Evolutionary conservation across 2,113 vertebrate species (phyloP).

Genomic region (Hippocampus mohnikei): DNA sequence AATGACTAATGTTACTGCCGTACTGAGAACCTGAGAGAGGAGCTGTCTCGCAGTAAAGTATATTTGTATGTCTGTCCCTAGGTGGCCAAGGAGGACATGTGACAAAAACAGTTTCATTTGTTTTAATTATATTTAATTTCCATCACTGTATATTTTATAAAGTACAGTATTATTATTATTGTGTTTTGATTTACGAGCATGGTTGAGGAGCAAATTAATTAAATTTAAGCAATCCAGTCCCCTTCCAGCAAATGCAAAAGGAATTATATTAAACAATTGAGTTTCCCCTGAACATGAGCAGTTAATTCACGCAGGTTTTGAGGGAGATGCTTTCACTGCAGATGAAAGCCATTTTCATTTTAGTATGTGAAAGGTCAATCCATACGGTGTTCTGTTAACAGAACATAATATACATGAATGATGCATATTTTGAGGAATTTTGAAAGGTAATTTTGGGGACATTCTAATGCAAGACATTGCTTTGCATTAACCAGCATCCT

Average conservation of each 20-base stretch:
- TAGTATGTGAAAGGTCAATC: slow-evolving; percentile 36
- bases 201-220: slow-evolving; percentile 11
- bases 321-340: slow-evolving; percentile 37
- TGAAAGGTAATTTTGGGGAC: slow-evolving; percentile 9
- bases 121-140: no score
- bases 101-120: no score
- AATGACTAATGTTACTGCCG: no score
- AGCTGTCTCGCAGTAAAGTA: no score
- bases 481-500: slow-evolving; percentile 51
- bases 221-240: slow-evolving; percentile 29
- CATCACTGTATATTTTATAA: no score
- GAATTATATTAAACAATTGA: slow-evolving; percentile 30
- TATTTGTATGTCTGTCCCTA: no score
- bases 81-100: no score
- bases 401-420: slow-evolving; percentile 25
- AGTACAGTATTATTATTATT: no score
- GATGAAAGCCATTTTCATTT: slow-evolving; percentile 27
- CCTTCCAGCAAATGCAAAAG: slow-evolving; percentile 34
- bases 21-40: no score
- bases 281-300: slow-evolving; percentile 22
- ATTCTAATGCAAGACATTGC: slow-evolving; percentile 41
- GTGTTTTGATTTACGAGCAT: background rate
- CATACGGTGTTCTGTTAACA: slow-evolving; percentile 41
- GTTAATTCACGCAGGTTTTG: slow-evolving; percentile 46
- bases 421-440: slow-evolving; percentile 43